Base-by-base conservation (phyloP, 1,140 invertebrate species). In the Pristionchus pacificus region DNA sequence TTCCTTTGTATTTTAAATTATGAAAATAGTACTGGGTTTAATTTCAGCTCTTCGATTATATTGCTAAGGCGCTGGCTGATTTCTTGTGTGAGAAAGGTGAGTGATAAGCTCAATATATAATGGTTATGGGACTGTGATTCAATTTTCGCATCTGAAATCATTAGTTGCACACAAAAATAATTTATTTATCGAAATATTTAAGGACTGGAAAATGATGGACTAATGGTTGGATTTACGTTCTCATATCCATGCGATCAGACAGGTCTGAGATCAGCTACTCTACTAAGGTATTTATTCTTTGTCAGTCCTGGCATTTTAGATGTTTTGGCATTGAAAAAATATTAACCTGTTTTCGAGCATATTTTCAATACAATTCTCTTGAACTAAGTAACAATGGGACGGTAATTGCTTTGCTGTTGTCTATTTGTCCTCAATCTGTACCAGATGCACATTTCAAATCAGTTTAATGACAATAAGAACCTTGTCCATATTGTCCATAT, bases 161-260 rank as follows among this genome's bases (percentile, higher is more conserved):
- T n/a, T n/a, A n/a, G n/a, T n/a, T n/a, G n/a, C n/a, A n/a, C n/a
- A n/a, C n/a, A n/a, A n/a, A n/a, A n/a, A n/a, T n/a, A n/a, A n/a
- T n/a, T n/a, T n/a, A n/a, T n/a, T n/a, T n/a, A n/a, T n/a, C n/a
- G n/a, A n/a, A 6, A 49, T 49, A 10, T 10, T 49, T 49, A 6
- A 49, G 38, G 38, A 10, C 3, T 79, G 15, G 65, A 32, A 2
- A 64, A 77, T 19, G 65, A 78, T 14, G 24, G 65, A 49, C 65
- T 79, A n/a, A 61, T 71, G 14, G 70, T 79, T 28, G 77, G 77
- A 38, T 79, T 79, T 67, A 79, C 77, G 14, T 79, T 79, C 38
- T 78, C 76, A 3, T 79, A 79, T 55, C 77, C 77, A 1, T 75
- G 77, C 28, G 60, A 75, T 61, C 77, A 79, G 63, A 68, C 78